phyloP scores from a whole-genome alignment of 2,888 invertebrate genomes.

The Tetheella fluctuosa region DNA sequence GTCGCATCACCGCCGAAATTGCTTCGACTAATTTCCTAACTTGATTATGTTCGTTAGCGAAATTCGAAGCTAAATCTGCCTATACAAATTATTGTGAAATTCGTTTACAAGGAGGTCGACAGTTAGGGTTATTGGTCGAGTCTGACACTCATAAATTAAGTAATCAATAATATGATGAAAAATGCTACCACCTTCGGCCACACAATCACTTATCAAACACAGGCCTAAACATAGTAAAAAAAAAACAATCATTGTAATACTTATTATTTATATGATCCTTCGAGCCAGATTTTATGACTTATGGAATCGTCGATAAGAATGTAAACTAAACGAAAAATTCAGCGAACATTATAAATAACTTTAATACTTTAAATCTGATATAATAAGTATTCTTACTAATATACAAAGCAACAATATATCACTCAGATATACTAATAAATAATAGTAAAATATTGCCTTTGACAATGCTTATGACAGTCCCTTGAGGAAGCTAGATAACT shows the following conservation, averaged over 20 bases:
- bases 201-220: no score
- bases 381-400: conserved; percentile 36
- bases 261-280: neutral
- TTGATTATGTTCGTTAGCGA: conserved; percentile 42
- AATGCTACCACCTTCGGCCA: no score
- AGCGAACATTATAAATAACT: conserved; percentile 23
- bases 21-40: conserved; percentile 42
- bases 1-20: conserved; percentile 36
- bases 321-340: conserved; percentile 19
- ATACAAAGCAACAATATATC: conserved; percentile 47
- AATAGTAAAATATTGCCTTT: conserved; percentile 17
- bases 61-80: conserved; percentile 34
- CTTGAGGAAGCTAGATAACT: conserved; percentile 87
- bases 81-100: conserved; percentile 23
- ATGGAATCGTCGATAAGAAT: conserved; percentile 13
- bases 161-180: neutral
- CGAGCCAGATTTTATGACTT: conserved; percentile 9
- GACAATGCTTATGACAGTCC: conserved; percentile 67
- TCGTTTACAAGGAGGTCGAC: neutral
- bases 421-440: conserved; percentile 28
- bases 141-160: neutral
- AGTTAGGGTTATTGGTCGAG: neutral
- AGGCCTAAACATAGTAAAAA: no score
- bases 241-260: neutral
- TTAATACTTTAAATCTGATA: conserved; percentile 43